Evolutionary conservation across 2,113 vertebrate species (phyloP).

Genomic region (Synchiropus splendidus): DNA sequence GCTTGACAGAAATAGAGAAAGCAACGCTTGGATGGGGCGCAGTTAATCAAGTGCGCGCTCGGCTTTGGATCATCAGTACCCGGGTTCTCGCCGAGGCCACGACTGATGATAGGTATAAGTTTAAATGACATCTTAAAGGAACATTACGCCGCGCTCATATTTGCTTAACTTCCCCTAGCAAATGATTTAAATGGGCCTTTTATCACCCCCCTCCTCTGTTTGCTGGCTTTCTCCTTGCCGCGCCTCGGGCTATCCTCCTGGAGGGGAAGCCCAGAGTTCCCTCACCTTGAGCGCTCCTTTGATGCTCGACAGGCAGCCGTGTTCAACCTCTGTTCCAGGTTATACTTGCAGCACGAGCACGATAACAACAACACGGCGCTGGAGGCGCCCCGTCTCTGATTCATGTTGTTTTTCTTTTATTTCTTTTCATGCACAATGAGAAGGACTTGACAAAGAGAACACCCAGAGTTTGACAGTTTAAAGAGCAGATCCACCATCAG

Average conservation of each 20-base stretch:
- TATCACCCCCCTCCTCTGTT: conserved; percentile 33
- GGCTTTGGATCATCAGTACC: conserved; percentile 59
- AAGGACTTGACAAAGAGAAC: conserved; percentile 38
- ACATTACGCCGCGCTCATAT: conserved; percentile 66
- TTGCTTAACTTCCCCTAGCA: conserved; percentile 61
- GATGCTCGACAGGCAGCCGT: conserved; percentile 19
- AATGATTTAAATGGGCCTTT: conserved; percentile 50
- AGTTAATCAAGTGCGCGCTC: conserved; percentile 63
- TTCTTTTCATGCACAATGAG: conserved; percentile 33
- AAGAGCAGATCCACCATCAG: conserved; percentile 51
- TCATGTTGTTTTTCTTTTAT: conserved; percentile 26
- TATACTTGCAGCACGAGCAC: conserved; percentile 20
- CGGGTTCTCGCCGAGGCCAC: conserved; percentile 35
- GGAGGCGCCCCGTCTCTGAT: conserved; percentile 25
- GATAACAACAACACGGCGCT: conserved; percentile 17
- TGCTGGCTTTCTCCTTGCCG: conserved; percentile 5
- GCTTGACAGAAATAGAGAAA: conserved; percentile 70
- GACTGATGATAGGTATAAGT: conserved; percentile 67
- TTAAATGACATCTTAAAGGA: conserved; percentile 70
- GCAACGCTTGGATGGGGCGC: conserved; percentile 68
- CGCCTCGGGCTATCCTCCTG: conserved; percentile 28
- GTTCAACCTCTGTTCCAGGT: conserved; percentile 42
- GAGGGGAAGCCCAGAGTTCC: conserved; percentile 29
- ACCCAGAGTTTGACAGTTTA: conserved; percentile 50
- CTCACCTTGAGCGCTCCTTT: conserved; percentile 45